phyloP scores from a whole-genome alignment of 2,888 invertebrate genomes.

The Lasioglossum morio region DNA sequence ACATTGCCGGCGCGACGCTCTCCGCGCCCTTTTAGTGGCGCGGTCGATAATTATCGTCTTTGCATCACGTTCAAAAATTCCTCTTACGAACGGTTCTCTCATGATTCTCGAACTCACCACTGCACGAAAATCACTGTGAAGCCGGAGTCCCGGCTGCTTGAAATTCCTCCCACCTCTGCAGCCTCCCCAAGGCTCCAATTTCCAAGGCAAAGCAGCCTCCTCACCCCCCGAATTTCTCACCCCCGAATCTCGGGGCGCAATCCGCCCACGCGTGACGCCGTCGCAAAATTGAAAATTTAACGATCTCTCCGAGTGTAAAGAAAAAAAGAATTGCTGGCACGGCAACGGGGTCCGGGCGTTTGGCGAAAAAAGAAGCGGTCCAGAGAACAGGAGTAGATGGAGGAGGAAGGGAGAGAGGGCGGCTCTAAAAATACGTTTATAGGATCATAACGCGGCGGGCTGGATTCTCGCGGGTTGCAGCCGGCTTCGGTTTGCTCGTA shows the following conservation, averaged over 20 bases:
- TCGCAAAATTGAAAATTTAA: constrained; percentile 68
- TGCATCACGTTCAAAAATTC: constrained; percentile 2
- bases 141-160: not conserved
- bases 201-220: not conserved
- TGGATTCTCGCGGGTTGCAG: constrained; percentile 44
- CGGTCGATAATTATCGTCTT: constrained; percentile 31
- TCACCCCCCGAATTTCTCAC: not conserved
- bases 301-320: constrained; percentile 18
- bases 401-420: constrained; percentile 14
- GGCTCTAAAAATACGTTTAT: constrained; percentile 82
- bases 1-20: constrained; percentile 69
- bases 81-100: too few species aligned
- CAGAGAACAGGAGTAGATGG: not conserved
- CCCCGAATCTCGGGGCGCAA: not conserved
- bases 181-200: not conserved
- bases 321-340: not conserved
- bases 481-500: constrained; percentile 32
- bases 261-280: constrained; percentile 38
- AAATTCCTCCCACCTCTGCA: not conserved
- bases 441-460: constrained; percentile 75
- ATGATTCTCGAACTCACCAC: too few species aligned
- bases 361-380: constrained; percentile 28
- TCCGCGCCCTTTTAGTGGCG: constrained; percentile 65
- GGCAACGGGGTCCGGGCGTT: constrained; percentile 1
- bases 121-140: not conserved